These are phyloP conservation scores for Lithophane ornitopus DNA, from an alignment of 2,888 invertebrate species.

Conservation along the genomic window DNA sequence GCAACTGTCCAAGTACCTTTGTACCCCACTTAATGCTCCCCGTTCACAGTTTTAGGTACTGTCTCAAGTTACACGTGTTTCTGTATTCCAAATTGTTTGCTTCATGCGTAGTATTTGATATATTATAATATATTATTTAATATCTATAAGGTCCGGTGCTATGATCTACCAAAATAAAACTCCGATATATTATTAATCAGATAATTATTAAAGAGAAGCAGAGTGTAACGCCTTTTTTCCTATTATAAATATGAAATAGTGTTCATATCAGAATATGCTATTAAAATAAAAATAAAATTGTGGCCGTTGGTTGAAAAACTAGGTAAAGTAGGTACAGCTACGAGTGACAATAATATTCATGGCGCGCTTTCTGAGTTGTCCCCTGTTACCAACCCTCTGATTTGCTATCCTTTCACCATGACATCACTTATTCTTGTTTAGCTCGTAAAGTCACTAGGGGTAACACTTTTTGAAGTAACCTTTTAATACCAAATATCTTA, in stretches of 20 bases:
- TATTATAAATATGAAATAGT: not conserved
- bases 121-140: not conserved
- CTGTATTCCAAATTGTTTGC: conserved; percentile 11
- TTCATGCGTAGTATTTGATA: not conserved
- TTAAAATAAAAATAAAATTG: too few species aligned
- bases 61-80: conserved; percentile 25
- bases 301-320: too few species aligned
- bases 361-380: not conserved
- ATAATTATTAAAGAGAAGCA: not conserved
- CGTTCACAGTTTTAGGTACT: conserved; percentile 23
- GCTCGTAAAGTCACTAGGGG: not conserved
- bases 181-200: not conserved
- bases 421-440: not conserved
- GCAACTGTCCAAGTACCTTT: conserved; percentile 41
- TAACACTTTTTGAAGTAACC: not conserved
- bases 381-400: not conserved
- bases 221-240: not conserved
- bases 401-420: not conserved
- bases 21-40: conserved; percentile 33
- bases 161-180: not conserved
- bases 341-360: not conserved
- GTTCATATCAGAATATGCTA: not conserved
- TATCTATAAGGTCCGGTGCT: not conserved
- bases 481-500: not conserved
- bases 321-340: too few species aligned